Evolutionary conservation across 2,797 vertebrate genomes (phyloP).

Genomic region (Acridotheres tristis): DNA sequence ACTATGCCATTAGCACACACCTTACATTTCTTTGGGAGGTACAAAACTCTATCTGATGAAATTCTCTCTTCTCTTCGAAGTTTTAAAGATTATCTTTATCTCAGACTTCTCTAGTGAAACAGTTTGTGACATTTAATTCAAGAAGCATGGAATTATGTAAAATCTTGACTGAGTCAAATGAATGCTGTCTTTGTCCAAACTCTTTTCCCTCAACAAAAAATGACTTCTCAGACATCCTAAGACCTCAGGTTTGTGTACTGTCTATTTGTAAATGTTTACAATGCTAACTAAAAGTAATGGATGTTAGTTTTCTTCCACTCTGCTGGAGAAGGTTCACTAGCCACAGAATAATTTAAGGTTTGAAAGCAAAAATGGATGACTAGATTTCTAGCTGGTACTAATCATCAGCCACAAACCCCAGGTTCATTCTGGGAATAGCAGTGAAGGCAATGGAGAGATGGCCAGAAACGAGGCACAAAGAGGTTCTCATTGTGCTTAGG

Average conservation of each 20-base stretch:
- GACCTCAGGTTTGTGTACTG: background rate
- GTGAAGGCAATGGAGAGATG: background rate
- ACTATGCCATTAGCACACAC: background rate
- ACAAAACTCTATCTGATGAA: constrained; percentile 29
- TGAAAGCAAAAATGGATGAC: background rate
- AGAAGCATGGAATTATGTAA: background rate
- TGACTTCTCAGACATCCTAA: background rate
- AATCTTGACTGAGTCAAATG: background rate
- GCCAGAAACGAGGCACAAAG: background rate
- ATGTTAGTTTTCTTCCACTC: background rate
- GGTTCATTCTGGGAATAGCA: background rate
- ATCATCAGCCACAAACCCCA: background rate
- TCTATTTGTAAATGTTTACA: background rate
- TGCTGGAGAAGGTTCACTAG: background rate
- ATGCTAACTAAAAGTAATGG: background rate
- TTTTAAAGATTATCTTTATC: constrained; percentile 37
- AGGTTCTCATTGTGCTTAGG: background rate
- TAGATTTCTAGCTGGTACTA: background rate
- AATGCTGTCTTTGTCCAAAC: background rate
- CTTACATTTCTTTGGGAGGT: constrained; percentile 41
- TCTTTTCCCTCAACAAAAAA: background rate
- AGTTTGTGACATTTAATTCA: constrained; percentile 24
- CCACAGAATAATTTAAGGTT: background rate
- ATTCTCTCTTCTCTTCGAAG: constrained; percentile 1
- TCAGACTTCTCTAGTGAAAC: background rate